Base-by-base conservation (phyloP, 1,140 invertebrate genomes). In the Stegodyphus mimosarum region DNA sequence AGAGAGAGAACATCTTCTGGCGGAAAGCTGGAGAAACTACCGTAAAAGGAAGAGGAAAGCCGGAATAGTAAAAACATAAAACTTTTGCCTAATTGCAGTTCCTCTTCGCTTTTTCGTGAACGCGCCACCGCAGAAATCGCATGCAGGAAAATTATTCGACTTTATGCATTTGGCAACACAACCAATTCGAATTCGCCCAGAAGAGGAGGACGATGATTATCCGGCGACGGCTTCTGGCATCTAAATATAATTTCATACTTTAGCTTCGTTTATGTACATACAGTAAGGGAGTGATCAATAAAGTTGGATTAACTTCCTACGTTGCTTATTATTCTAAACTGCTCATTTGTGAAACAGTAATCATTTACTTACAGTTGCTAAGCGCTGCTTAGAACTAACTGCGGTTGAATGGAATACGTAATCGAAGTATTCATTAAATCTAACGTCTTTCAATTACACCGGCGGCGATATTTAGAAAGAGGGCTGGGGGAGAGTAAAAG, bases 371-470 rank as follows among this genome's bases (percentile, higher is more conserved):
- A 84, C 72, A 84, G 81, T 84, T 84, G 72, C 81, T 84, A 84
- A 84, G 81, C 81, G 71, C 71, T 70, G 71, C 64, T 67, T 74
- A 52, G 55, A 66, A 48, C 49, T 66, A 66, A 83, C 55, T 69
- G 81, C 73, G 81, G 81, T 84, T 18, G 73, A 51, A 69, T 53
- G 72, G 72, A 84, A 84, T 75, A 76, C 73, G 81, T 84, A 84
- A 84, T 84, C 81, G 81, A 84, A 84, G 81, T 84, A 84, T 84
- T 84, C 81, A 84, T 84, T 84, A 84, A 84, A 76, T 67, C 81
- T 84, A 84, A 84, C 81, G 81, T 74, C 81, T 84, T 84, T 84
- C 81, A 84, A 84, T 84, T 84, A 84, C 81, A 84, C 72, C 74
- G 71, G 72, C 50, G 72, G 81, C 81, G 73, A 84, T 84, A 84